A percentile compares a stretch with the other conserved stretches of the same genome.
These are phyloP conservation scores for Salvator merianae DNA, from an alignment of 2,113 vertebrate genomes.

Conservation along the genomic window DNA sequence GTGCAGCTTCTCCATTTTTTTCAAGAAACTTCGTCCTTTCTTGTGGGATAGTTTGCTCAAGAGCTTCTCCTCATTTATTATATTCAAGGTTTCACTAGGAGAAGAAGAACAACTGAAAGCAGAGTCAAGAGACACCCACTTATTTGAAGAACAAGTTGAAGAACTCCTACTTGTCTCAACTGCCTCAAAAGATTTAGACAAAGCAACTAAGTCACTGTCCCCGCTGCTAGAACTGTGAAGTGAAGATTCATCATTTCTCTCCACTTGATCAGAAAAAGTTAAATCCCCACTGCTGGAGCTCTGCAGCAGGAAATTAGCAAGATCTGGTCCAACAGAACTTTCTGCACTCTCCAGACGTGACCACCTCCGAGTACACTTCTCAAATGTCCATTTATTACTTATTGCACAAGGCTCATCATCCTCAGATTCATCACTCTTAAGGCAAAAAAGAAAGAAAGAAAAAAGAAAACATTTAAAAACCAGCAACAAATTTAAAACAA, in stretches of 20 bases:
- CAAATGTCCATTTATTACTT: constrained; percentile 84
- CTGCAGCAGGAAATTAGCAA: constrained; percentile 50
- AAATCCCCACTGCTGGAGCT: constrained; percentile 25
- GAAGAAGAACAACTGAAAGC: constrained; percentile 73
- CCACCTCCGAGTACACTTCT: constrained; percentile 77
- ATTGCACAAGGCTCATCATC: constrained; percentile 85
- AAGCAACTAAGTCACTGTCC: constrained; percentile 74
- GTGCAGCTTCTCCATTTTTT: constrained; percentile 86
- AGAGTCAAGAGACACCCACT: constrained; percentile 63
- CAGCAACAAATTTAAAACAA: too few relatives aligned
- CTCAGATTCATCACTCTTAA: constrained; percentile 78
- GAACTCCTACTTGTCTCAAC: constrained; percentile 72
- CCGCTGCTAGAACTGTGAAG: constrained; percentile 81
- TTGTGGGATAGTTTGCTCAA: constrained; percentile 73
- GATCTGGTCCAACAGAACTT: constrained; percentile 17
- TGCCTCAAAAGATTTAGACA: constrained; percentile 64
- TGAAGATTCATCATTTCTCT: constrained; percentile 77
- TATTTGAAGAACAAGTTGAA: constrained; percentile 75
- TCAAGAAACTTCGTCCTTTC: constrained; percentile 79
- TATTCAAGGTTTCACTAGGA: constrained; percentile 53
- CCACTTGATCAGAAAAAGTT: constrained; percentile 49
- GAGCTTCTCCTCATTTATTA: constrained; percentile 60
- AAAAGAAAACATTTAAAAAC: not conserved
- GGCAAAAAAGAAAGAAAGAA: not conserved
- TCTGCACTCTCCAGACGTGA: constrained; percentile 68